Evolutionary conservation across 2,113 vertebrate genomes (phyloP).

Genomic region (Amblyornis subalaris): DNA sequence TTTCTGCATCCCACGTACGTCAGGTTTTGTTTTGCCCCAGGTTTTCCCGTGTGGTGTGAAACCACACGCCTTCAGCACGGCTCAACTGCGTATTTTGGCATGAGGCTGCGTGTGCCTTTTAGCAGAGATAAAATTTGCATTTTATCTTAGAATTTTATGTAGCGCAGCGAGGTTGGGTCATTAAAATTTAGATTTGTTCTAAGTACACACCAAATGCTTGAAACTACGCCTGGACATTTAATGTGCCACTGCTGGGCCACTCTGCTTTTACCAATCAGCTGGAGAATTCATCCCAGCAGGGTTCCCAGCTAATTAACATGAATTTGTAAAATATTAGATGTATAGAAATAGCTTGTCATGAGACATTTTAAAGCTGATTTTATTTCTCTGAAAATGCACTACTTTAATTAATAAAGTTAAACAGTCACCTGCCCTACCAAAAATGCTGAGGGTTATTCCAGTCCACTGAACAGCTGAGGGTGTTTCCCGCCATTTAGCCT

Average conservation of each 20-base stretch:
- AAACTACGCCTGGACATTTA: not conserved
- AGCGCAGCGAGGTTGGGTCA: not conserved
- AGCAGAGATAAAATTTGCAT: not conserved
- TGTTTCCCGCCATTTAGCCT: not conserved
- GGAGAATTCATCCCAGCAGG: not conserved
- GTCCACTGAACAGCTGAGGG: not conserved
- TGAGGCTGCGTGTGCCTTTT: not conserved
- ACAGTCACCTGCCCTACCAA: not conserved
- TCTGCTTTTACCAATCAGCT: not conserved
- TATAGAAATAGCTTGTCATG: not conserved
- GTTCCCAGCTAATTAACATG: not conserved
- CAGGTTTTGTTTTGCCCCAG: not conserved
- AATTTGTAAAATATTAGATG: not conserved
- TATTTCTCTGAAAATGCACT: not conserved
- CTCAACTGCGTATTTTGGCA: not conserved
- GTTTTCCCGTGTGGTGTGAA: not conserved
- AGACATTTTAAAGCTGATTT: not conserved
- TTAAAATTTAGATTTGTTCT: constrained; percentile 53
- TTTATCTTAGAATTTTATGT: constrained; percentile 23
- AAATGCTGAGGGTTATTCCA: not conserved
- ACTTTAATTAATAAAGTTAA: not conserved
- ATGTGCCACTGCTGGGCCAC: not conserved
- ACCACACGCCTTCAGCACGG: not conserved
- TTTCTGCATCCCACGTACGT: not conserved
- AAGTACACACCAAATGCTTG: not conserved